Percentiles rank a stretch among this genome's conserved stretches.
These are phyloP conservation scores for Anguilla anguilla DNA, from an alignment of 2,797 vertebrate species.

Conservation along the genomic window DNA sequence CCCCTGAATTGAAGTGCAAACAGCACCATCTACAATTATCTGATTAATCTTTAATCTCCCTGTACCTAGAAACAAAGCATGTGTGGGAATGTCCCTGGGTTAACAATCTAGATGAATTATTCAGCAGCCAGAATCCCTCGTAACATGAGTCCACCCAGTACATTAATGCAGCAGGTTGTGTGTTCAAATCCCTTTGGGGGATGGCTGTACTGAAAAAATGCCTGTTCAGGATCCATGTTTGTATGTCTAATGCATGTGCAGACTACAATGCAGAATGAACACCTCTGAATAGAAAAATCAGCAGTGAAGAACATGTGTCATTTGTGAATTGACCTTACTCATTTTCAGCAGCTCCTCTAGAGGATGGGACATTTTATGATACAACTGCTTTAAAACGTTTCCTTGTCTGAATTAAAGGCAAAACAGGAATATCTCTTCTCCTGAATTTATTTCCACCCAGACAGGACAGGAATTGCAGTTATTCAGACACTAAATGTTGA, in stretches of 20 bases:
- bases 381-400: neutral
- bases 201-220: neutral
- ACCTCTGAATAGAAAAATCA: neutral
- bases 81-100: neutral
- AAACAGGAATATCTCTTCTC: neutral
- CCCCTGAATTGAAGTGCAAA: neutral
- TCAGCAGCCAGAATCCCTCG: neutral
- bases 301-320: neutral
- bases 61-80: neutral
- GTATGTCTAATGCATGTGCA: no score
- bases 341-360: neutral
- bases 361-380: neutral
- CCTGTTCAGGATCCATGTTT: neutral
- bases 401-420: neutral
- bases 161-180: neutral
- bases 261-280: no score
- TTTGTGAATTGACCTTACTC: neutral
- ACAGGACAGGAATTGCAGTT: neutral
- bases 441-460: neutral
- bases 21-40: neutral
- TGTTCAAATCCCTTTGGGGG: neutral
- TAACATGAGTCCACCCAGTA: neutral
- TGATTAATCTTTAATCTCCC: constrained; percentile 1
- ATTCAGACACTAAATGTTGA: neutral
- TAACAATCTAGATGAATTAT: neutral